Conservation (phyloP, 2,888 invertebrate genomes). For the Drosophila silvestris region DNA sequence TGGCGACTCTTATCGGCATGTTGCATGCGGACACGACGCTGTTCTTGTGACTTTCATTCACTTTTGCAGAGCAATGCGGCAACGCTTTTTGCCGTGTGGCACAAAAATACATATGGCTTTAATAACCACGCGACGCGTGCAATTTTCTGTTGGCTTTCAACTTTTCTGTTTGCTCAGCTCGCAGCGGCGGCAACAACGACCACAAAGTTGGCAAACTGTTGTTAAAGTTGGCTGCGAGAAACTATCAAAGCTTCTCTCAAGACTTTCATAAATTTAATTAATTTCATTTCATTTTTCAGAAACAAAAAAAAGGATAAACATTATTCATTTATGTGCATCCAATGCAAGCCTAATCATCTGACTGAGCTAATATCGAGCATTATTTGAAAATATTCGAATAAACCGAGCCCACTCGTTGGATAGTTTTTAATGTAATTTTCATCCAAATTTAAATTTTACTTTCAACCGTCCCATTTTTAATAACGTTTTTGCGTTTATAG, state of each 20-base stretch:
- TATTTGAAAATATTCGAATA: neutral
- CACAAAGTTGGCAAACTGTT: conserved; percentile 16
- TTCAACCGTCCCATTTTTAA: neutral
- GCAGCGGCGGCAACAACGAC: conserved; percentile 1
- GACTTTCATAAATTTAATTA: neutral
- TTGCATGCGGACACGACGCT: conserved; percentile 53
- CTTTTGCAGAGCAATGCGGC: conserved; percentile 2
- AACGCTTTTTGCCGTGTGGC: conserved; percentile 63
- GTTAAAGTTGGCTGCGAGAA: conserved; percentile 14
- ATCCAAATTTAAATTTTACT: neutral
- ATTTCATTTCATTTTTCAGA: neutral
- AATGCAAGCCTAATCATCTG: neutral
- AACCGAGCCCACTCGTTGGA: neutral
- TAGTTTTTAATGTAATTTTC: neutral
- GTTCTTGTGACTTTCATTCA: neutral
- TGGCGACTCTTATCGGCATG: conserved; percentile 65
- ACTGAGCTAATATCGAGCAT: neutral
- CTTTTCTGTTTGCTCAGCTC: conserved; percentile 58
- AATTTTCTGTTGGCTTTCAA: conserved; percentile 62
- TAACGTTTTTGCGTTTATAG: conserved; percentile 2
- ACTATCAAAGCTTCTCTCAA: neutral
- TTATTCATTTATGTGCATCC: neutral
- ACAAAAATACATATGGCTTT: conserved; percentile 78
- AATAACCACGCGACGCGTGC: conserved; percentile 63
- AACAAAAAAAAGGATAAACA: neutral